Base-by-base conservation (phyloP, 2,113 vertebrate genomes). In the Cochlearius cochlearius region DNA sequence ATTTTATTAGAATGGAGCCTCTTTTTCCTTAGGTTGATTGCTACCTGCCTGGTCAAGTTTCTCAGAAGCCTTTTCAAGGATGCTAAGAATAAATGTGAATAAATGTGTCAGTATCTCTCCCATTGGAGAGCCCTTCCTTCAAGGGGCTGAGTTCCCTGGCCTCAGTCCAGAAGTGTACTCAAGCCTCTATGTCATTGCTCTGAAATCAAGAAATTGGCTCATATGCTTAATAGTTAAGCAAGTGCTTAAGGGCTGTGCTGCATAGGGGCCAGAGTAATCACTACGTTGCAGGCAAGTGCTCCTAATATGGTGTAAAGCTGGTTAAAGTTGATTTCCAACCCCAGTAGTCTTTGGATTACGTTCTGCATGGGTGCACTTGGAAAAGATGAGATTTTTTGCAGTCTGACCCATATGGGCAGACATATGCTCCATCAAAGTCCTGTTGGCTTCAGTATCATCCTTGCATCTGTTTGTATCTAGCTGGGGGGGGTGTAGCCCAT, bases 351-450 rank as follows among this genome's bases (percentile, higher is more conserved):
- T 62, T 82, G 62, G 38, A 73, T 94, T 78, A 58, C 1, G 7
- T 95, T 94, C 95, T 91, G 84, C 94, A 58, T 90, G 91, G 62
- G 23, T 1, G 5, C 49, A 41, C 84, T 91, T 86, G 60, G 80
- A 91, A 95, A 49, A 64, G 69, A 94, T 39, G 45, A 68, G 10
- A 20, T 74, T 75, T 91, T 87, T 87, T 97, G n/a, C 77, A 76
- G 38, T 90, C 76, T 84, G 52, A 60, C 58, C 84, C 95, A 92
- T 94, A 92, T 94, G 89, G 89, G 67, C 77, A 91, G 78, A 67
- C 94, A 94, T 97, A 94, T 94, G 96, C 32, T 95, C 29, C n/a
- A 7, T 55, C 84, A 25, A 22, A 95, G 69, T 82, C 71, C 58
- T 55, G 41, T 85, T 95, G 91, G 74, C 89, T 88, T 95, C 66